These are phyloP conservation scores for Chinchilla lanigera DNA, from an alignment of 2,113 vertebrate genomes.

Conservation along the genomic window DNA sequence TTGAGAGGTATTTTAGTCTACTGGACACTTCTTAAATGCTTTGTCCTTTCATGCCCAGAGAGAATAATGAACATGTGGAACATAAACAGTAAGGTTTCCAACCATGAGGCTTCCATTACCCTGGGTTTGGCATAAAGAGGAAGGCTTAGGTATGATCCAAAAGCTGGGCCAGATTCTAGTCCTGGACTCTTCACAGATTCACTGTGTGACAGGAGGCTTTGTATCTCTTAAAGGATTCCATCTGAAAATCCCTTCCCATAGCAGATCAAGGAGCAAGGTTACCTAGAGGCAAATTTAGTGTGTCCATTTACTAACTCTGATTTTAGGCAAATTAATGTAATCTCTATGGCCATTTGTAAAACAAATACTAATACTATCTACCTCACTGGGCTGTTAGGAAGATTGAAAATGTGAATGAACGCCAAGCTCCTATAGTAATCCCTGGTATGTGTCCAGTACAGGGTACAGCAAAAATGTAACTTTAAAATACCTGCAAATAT, in stretches of 20 bases:
- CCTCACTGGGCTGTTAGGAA: not conserved
- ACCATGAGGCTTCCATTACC: not conserved
- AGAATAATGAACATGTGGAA: not conserved
- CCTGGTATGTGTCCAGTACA: not conserved
- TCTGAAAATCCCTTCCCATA: not conserved
- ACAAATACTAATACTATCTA: not conserved
- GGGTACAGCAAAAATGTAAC: not conserved
- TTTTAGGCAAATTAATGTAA: not conserved
- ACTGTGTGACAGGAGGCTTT: not conserved
- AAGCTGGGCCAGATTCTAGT: constrained; percentile 12
- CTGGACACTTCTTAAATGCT: constrained; percentile 30
- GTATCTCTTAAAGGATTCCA: not conserved
- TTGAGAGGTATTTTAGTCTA: not conserved
- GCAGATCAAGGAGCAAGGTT: not conserved
- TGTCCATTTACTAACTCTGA: not conserved
- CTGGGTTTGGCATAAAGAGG: constrained; percentile 8
- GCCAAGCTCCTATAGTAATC: not conserved
- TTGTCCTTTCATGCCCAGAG: not conserved
- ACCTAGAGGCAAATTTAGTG: constrained; percentile 11
- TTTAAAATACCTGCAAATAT: not conserved
- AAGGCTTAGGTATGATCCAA: not conserved
- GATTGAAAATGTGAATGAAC: not conserved
- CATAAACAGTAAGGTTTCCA: constrained; percentile 30
- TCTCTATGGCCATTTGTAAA: not conserved
- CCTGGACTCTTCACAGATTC: not conserved